Percentiles rank a stretch among this genome's conserved stretches.
Conservation (phyloP, 2,888 invertebrate species). For the Parnassius apollo region DNA sequence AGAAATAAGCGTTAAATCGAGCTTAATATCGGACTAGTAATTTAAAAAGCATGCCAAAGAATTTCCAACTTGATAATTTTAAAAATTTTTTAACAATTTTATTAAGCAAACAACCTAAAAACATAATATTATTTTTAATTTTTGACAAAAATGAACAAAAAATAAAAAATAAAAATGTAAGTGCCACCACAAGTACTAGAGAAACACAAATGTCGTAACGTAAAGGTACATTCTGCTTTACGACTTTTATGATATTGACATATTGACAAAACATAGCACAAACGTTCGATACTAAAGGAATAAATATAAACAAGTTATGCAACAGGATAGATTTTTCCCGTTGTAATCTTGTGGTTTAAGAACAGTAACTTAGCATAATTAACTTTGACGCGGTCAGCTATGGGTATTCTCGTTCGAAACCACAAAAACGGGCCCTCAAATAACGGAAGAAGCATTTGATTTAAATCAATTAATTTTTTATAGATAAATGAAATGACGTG, state of each 20-base stretch:
- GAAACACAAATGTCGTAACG: slow-evolving; percentile 36
- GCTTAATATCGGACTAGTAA: too few relatives aligned
- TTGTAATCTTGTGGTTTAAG: slow-evolving; percentile 40
- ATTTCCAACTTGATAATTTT: too few relatives aligned
- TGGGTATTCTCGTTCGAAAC: slow-evolving; percentile 41
- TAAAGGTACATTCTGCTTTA: not conserved
- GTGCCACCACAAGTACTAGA: slow-evolving; percentile 62
- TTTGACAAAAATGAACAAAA: too few relatives aligned
- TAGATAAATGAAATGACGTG: too few relatives aligned
- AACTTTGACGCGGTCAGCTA: slow-evolving; percentile 37
- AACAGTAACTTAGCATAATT: slow-evolving; percentile 49
- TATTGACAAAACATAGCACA: not conserved
- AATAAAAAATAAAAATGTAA: slow-evolving; percentile 34
- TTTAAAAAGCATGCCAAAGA: too few relatives aligned
- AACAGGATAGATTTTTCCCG: slow-evolving; percentile 22
- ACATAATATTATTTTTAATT: too few relatives aligned
- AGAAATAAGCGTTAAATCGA: too few relatives aligned
- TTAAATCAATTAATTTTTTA: not conserved
- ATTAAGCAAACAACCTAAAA: too few relatives aligned
- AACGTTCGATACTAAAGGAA: not conserved
- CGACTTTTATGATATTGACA: not conserved
- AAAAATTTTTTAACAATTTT: too few relatives aligned
- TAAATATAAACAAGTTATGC: not conserved
- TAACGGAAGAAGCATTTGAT: slow-evolving; percentile 39
- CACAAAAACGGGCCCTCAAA: slow-evolving; percentile 46